These are phyloP conservation scores for Ernsta delagoae DNA, from an alignment of 2,888 invertebrate species.

Conservation along the genomic window DNA sequence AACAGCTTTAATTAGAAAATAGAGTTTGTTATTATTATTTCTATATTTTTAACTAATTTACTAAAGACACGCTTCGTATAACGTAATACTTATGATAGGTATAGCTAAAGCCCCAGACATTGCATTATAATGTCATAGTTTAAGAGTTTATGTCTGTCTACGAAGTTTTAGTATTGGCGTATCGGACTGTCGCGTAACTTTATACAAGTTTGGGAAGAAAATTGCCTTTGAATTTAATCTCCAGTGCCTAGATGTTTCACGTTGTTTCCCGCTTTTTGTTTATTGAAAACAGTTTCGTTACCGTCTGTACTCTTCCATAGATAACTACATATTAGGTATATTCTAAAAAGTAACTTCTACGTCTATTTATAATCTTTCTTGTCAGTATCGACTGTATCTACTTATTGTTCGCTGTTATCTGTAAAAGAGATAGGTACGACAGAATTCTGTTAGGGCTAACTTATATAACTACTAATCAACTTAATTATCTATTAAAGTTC, in stretches of 20 bases:
- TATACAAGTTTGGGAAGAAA: constrained; percentile 32
- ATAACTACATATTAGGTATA: background rate
- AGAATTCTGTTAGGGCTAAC: too few relatives aligned
- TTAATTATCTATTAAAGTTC: too few relatives aligned
- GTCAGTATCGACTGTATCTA: too few relatives aligned
- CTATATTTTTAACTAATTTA: too few relatives aligned
- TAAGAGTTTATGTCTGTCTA: constrained; percentile 42
- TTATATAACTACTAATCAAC: too few relatives aligned
- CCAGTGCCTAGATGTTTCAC: constrained; percentile 23
- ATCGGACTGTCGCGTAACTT: constrained; percentile 43
- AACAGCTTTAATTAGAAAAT: too few relatives aligned
- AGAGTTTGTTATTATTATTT: too few relatives aligned
- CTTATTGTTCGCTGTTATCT: too few relatives aligned
- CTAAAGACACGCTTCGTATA: too few relatives aligned
- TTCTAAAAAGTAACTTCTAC: too few relatives aligned
- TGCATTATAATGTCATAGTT: constrained; percentile 18
- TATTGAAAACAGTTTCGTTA: constrained; percentile 26
- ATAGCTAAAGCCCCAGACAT: constrained; percentile 28
- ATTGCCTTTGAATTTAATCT: constrained; percentile 35
- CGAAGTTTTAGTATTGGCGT: constrained; percentile 49
- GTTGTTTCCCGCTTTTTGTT: constrained; percentile 26
- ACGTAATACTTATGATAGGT: too few relatives aligned
- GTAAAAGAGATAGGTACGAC: too few relatives aligned
- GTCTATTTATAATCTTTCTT: background rate
- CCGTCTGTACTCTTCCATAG: background rate